Percentiles rank a stretch among this genome's conserved stretches.
Conservation (phyloP, 2,113 vertebrate genomes). For the Poeciliopsis turrubarensis region DNA sequence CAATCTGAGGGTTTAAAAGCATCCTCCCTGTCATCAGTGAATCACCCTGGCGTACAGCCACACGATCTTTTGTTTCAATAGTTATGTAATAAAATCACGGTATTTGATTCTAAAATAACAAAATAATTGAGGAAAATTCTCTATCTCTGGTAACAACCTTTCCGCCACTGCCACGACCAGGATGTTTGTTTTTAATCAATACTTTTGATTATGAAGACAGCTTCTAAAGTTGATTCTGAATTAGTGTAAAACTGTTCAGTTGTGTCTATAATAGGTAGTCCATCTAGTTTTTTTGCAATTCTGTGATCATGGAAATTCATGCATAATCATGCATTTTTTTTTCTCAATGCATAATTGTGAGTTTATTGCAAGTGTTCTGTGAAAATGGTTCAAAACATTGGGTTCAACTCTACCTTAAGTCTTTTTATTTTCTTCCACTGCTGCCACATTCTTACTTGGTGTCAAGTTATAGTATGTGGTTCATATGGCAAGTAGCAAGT, state of each 20-base stretch:
- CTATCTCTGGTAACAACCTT: not conserved
- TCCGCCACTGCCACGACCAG: too few species aligned
- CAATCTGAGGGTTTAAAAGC: conserved; percentile 8
- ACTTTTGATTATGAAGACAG: not conserved
- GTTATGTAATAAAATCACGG: not conserved
- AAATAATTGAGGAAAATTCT: not conserved
- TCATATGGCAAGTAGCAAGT: too few species aligned
- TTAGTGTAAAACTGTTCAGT: not conserved
- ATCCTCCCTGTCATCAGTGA: conserved; percentile 32
- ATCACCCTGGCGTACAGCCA: conserved; percentile 40
- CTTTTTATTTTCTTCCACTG: too few species aligned
- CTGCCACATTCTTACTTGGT: too few species aligned
- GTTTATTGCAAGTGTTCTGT: too few species aligned
- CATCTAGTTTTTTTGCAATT: too few species aligned
- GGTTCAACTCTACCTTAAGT: too few species aligned
- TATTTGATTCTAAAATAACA: not conserved
- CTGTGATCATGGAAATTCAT: too few species aligned
- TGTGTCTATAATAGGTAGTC: not conserved
- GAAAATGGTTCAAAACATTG: too few species aligned
- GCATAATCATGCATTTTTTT: too few species aligned
- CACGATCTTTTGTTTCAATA: conserved; percentile 16
- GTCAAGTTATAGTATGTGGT: too few species aligned
- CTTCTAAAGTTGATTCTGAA: not conserved
- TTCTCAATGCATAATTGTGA: too few species aligned
- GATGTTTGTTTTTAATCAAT: not conserved